Evolutionary conservation across 1,140 invertebrate genomes (phyloP), one percentile per base, ranked within the genome.

Genomic region (Leptinotarsa texana): DNA sequence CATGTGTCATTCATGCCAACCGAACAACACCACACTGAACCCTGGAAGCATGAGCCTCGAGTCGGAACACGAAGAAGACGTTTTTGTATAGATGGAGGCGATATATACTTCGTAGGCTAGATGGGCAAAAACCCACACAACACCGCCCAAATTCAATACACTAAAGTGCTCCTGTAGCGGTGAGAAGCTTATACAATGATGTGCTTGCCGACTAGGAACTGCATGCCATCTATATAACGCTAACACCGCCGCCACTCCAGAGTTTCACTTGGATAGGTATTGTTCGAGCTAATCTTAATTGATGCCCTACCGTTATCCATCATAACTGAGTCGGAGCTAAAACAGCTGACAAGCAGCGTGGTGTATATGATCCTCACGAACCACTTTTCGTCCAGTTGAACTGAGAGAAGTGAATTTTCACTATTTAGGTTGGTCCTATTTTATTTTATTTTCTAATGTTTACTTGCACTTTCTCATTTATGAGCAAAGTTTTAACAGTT

Each of bases 261-360:
- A 57, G 51, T 57, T 57, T 57, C 51, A 57, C 51, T 63, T 73
- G 68, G 73, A 72, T 80, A 83, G 81, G 82, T 83, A 83, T 83
- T 83, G 82, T 83, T 83, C 80, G 77, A 73, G 79, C 78, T 84
- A 84, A 84, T 83, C 83, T 83, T 84, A 84, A 84, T 84, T 84
- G 83, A 84, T 84, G 82, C 79, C 80, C 81, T 71, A 82, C 81
- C 77, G 82, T 82, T 82, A 84, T 84, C 83, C 82, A 84, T 84
- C 83, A 84, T 84, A 82, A 77, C 75, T 70, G 77, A 80, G 80
- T 79, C 76, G 81, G 81, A 79, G 79, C 76, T 78, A 74, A 79
- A 79, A 68, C 78, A 69, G 73, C 75, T 77, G 80, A 79, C 80
- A 79, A 73, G 70, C 74, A 63, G 67, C 66, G 51, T n/a, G 42